Evolutionary conservation across 2,797 vertebrate genomes (phyloP).

Genomic region (Enteromius thamalakanensis): DNA sequence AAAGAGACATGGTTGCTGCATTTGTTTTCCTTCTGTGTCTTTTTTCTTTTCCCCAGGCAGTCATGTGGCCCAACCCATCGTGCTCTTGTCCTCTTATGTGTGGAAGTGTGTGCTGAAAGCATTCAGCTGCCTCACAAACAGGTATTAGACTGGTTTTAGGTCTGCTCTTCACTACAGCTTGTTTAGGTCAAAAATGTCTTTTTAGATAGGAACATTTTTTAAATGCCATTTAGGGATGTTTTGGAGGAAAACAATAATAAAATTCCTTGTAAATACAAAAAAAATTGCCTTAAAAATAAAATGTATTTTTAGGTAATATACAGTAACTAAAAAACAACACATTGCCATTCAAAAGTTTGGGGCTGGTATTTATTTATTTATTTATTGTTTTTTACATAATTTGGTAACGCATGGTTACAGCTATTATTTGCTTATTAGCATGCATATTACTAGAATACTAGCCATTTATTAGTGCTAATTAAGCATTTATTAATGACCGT

Average conservation of each 20-base stretch:
- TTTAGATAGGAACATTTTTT: not conserved
- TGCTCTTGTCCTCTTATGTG: constrained; percentile 12
- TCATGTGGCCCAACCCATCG: constrained; percentile 15
- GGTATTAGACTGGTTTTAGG: not conserved
- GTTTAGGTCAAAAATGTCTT: not conserved
- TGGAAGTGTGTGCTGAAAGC: constrained; percentile 6
- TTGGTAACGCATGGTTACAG: no score
- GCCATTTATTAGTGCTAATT: no score
- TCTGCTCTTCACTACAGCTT: not conserved
- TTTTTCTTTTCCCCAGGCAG: constrained; percentile 6
- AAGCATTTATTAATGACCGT: no score
- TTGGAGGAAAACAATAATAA: not conserved
- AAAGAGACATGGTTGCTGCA: constrained; percentile 39
- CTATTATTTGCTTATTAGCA: no score
- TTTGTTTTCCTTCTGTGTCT: constrained; percentile 31
- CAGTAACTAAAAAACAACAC: not conserved
- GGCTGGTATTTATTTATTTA: not conserved
- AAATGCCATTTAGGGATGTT: not conserved
- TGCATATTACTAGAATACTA: no score
- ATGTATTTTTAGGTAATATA: not conserved
- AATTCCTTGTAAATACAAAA: not conserved
- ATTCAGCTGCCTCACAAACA: constrained; percentile 4
- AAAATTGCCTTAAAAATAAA: not conserved
- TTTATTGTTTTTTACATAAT: no score
- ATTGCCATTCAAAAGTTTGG: not conserved